phyloP scores from a whole-genome alignment of 2,888 invertebrate species.

The Penaeus monodon region DNA sequence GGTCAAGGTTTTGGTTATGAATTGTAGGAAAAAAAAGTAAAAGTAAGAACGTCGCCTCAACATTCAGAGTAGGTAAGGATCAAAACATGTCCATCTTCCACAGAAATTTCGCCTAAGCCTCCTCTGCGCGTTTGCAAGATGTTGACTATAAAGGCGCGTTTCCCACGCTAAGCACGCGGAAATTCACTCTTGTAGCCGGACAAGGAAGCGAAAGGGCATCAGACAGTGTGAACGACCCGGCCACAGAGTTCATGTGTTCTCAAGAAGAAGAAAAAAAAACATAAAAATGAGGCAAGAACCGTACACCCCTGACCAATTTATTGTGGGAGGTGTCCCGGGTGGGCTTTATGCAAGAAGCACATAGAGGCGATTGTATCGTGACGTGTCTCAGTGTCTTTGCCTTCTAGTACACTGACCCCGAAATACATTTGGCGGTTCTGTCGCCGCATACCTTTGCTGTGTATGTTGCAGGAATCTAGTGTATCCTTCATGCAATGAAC shows the following conservation, averaged over 20 bases:
- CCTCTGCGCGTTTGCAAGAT: conserved; percentile 33
- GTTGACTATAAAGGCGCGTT: conserved; percentile 11
- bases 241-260: conserved; percentile 29
- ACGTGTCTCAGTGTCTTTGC: conserved; percentile 36
- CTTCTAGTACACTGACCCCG: conserved; percentile 57
- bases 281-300: conserved; percentile 49
- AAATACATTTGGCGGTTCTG: conserved; percentile 50
- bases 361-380: conserved; percentile 20
- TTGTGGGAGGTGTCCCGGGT: conserved; percentile 21
- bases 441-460: no score
- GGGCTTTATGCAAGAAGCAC: conserved; percentile 10
- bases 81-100: conserved; percentile 21
- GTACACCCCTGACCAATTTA: conserved; percentile 58
- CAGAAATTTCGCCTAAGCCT: conserved; percentile 13
- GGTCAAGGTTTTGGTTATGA: conserved; percentile 32
- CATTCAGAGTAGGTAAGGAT: conserved; percentile 20
- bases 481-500: no score
- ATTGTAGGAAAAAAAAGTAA: conserved; percentile 30
- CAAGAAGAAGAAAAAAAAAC: conserved; percentile 18
- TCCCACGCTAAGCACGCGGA: not conserved
- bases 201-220: conserved; percentile 38
- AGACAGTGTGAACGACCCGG: conserved; percentile 37
- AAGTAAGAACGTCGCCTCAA: conserved; percentile 35
- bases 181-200: conserved; percentile 26
- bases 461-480: no score